Evolutionary conservation across 1,140 invertebrate genomes (phyloP).

Genomic region (Colletes latitarsis): DNA sequence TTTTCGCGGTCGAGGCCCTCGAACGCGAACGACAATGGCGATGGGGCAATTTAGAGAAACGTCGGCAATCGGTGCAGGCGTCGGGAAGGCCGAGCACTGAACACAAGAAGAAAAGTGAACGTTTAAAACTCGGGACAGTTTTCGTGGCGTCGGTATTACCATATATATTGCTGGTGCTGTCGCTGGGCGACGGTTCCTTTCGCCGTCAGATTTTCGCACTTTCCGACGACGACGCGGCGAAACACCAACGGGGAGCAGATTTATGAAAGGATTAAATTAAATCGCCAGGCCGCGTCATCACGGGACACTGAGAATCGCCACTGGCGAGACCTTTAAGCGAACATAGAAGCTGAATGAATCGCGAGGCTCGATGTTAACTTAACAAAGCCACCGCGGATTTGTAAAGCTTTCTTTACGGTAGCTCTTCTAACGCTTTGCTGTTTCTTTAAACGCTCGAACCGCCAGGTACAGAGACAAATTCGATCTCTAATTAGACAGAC

Average conservation of each 20-base stretch:
- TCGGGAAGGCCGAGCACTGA: slow-evolving; percentile 22
- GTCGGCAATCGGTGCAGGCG: slow-evolving; percentile 2
- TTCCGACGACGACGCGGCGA: background rate
- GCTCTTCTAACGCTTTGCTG: too few species aligned
- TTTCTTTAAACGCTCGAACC: too few species aligned
- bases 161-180: slow-evolving; percentile 36
- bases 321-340: too few species aligned
- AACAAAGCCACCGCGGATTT: background rate
- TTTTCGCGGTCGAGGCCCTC: background rate
- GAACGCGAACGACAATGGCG: slow-evolving; percentile 3
- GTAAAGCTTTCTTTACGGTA: too few species aligned
- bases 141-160: slow-evolving; percentile 29
- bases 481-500: too few species aligned
- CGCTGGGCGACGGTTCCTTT: slow-evolving; percentile 5
- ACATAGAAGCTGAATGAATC: background rate
- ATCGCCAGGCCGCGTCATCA: background rate
- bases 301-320: background rate
- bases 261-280: slow-evolving; percentile 31
- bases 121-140: background rate
- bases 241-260: slow-evolving; percentile 7
- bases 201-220: slow-evolving; percentile 2
- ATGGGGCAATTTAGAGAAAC: slow-evolving; percentile 43
- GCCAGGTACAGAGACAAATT: too few species aligned
- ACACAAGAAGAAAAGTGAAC: slow-evolving; percentile 6
- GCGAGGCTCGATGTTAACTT: background rate